Evolutionary conservation across 2,888 invertebrate genomes (phyloP).

Genomic region (Stratiomys singularior): DNA sequence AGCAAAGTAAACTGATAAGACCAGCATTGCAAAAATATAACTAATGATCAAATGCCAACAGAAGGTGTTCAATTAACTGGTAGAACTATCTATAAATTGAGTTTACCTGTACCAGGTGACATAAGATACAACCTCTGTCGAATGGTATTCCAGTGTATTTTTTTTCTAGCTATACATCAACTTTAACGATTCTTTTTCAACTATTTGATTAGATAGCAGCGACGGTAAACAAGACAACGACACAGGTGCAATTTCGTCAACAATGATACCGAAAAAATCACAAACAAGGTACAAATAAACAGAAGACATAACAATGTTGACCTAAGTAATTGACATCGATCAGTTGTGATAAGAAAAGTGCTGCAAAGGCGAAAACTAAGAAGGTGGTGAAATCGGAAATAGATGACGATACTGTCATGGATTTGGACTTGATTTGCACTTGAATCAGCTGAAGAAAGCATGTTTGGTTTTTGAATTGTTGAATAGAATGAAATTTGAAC

Average conservation of each 20-base stretch:
- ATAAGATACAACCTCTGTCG: neutral
- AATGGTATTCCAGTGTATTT: neutral
- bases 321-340: constrained; percentile 19
- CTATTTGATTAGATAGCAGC: neutral
- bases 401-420: no score
- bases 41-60: constrained; percentile 2
- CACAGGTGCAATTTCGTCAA: constrained; percentile 5
- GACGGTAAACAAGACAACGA: neutral
- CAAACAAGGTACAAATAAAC: neutral
- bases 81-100: neutral
- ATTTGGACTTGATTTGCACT: no score
- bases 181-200: neutral
- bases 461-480: no score
- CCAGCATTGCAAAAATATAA: neutral
- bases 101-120: neutral
- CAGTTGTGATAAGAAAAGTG: no score
- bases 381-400: no score
- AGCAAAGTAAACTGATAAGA: neutral
- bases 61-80: constrained; percentile 16
- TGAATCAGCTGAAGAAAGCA: no score
- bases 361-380: no score
- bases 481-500: no score
- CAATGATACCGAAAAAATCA: neutral
- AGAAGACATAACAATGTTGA: neutral
- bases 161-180: neutral